Percentiles rank a stretch among this genome's conserved stretches.
Conservation (phyloP, 2,797 vertebrate genomes). For the Sebastes matsubarae region DNA sequence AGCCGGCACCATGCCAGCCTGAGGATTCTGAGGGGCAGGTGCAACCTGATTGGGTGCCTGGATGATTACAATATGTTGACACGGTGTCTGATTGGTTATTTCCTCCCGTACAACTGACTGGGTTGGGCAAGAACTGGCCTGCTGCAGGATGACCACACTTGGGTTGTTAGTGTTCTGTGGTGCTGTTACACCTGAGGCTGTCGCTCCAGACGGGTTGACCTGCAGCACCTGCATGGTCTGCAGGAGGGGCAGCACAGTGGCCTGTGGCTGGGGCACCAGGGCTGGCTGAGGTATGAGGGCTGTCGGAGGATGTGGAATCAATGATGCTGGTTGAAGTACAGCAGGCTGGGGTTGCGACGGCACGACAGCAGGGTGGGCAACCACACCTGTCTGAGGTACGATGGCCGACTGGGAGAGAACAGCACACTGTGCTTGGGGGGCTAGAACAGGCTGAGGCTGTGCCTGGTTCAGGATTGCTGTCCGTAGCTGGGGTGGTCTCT, state of each 20-base stretch:
- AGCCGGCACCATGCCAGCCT: slow-evolving; percentile 84
- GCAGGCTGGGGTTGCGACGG: slow-evolving; percentile 71
- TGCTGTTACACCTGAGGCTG: slow-evolving; percentile 80
- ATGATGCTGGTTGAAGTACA: slow-evolving; percentile 69
- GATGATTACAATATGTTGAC: slow-evolving; percentile 98
- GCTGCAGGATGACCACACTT: slow-evolving; percentile 96
- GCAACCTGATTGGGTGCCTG: slow-evolving; percentile 91
- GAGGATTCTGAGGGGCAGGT: slow-evolving; percentile 85
- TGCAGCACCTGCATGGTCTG: slow-evolving; percentile 97
- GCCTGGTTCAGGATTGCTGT: slow-evolving; percentile 67
- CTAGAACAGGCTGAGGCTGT: slow-evolving; percentile 60
- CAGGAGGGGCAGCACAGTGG: slow-evolving; percentile 90
- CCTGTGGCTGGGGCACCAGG: slow-evolving; percentile 80
- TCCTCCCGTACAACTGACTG: slow-evolving; percentile 89
- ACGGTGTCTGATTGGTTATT: slow-evolving; percentile 88
- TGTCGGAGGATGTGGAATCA: slow-evolving; percentile 73
- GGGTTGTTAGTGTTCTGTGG: slow-evolving; percentile 88
- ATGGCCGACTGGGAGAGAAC: slow-evolving; percentile 75
- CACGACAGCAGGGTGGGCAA: slow-evolving; percentile 68
- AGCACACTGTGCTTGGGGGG: slow-evolving; percentile 71
- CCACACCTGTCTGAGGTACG: slow-evolving; percentile 69
- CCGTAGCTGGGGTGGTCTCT: slow-evolving; percentile 69
- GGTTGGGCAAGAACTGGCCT: slow-evolving; percentile 85
- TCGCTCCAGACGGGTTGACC: slow-evolving; percentile 86
- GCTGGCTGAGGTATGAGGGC: slow-evolving; percentile 80